Evolutionary conservation across 2,797 vertebrate genomes (phyloP), one percentile per base, ranked within the genome.

Genomic region (Lophotriccus pileatus): DNA sequence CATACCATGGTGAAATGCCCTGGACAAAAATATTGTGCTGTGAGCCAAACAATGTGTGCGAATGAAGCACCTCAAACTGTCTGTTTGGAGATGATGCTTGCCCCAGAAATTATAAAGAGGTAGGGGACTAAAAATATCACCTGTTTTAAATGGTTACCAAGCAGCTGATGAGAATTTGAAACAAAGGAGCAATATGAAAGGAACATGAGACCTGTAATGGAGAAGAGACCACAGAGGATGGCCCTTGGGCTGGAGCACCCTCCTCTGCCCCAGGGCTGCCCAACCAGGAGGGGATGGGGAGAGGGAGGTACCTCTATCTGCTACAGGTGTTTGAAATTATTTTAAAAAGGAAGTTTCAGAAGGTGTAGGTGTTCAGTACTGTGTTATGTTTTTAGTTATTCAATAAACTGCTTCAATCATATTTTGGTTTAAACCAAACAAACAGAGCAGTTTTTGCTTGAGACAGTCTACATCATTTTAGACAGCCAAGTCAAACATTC

Each of bases 291-390:
- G 13, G 23, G 32, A 32, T 32, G 7, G 25, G 25, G 23, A 8
- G 36, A 32, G 4, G 0, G 0, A 4, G 19, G 6, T 17, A 13
- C 5, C 1, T 23, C 22, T 25, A 14, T 7, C 28, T 18, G 28
- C 34, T 9, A 17, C 19, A 27, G 24, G 14, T 9, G 11, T 30
- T 8, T 8, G 10, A 19, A 7, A 5, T 60, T 49, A 28, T 46
- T 81, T 34, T 34, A 27, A 50, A 62, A 32, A 81, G 6, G 17
- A 6, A 3, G 6, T 58, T 69, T 49, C 41, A 74, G 20, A 55
- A 55, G 28, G 15, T 32, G 6, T 19, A 56, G 16, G 7, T 21
- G 14, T 5, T 53, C 22, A 59, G 3, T 41, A 5, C 7, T 44
- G 34, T 4, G 36, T 44, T 56, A 19, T 49, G 18, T 32, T 93